Evolutionary conservation across 2,113 vertebrate species (phyloP), one percentile per base, ranked within the genome.

Genomic region (Cervus canadensis): DNA sequence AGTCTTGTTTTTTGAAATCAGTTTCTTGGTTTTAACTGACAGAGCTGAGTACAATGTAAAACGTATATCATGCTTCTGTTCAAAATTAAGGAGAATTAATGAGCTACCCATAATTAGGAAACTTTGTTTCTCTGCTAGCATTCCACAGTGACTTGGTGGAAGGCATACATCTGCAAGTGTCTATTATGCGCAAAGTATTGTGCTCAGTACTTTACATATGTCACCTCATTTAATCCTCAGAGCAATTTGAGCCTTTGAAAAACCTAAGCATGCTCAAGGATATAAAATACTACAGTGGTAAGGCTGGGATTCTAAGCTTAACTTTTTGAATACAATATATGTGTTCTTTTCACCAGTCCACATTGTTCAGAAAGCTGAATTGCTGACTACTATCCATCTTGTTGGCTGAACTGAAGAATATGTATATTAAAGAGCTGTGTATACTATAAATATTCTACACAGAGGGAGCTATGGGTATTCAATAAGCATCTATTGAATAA

Each of bases 231-330:
- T 91, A 95, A 83, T 93, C 28, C 21, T 84, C n/a, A 54, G 28
- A 89, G 52, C 40, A 83, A 45, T 81, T 48, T 92, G 83, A 88
- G 74, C 23, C 43, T 98, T 97, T 97, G 74, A 96, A 96, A 97
- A 97, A 59, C 64, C 21, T 57, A 48, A 95, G 79, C 45, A 88
- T 50, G 23, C 74, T 96, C 52, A 76, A 97, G 26, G 57, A 74
- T 85, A 62, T 86, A 91, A 97, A 97, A 94, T 45, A 97, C n/a
- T 67, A 81, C 97, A 25, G 15, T 90, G 62, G 54, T 74, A 94
- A 96, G 87, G n/a, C 79, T 36, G 74, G 30, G 57, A 94, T 87
- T 96, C 60, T 84, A 79, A 96, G 45, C 33, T 89, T 40, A 26
- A 95, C 79, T 87, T 96, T 97, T 67, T 88, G 62, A 81, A 33